Conservation (phyloP, 1,140 invertebrate genomes). For the Hyposmocoma kahamanoa region DNA sequence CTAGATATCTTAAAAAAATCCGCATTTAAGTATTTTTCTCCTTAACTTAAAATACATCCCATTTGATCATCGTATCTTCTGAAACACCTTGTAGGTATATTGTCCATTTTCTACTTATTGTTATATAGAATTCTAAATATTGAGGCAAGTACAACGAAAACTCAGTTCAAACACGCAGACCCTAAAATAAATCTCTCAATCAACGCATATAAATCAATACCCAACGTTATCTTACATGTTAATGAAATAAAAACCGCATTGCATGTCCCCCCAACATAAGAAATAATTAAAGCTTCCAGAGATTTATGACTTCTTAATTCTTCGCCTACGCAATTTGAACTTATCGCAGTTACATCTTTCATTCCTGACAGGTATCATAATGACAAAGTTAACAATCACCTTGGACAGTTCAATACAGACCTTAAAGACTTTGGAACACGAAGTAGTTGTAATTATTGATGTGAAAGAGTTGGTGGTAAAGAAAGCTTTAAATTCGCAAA, state of each 20-base stretch:
- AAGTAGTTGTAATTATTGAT: not conserved
- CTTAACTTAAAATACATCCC: too few relatives aligned
- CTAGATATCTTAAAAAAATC: too few relatives aligned
- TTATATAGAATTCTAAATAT: too few relatives aligned
- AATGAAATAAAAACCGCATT: conserved; percentile 51
- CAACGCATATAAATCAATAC: conserved; percentile 48
- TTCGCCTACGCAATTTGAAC: conserved; percentile 37
- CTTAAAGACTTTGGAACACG: not conserved
- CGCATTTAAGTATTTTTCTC: too few relatives aligned
- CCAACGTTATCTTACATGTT: conserved; percentile 33
- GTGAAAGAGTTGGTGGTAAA: not conserved
- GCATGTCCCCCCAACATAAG: conserved; percentile 18
- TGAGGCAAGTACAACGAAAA: too few relatives aligned
- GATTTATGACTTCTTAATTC: conserved; percentile 58
- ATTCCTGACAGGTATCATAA: not conserved
- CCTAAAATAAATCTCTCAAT: too few relatives aligned
- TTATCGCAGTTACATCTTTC: conserved; percentile 13
- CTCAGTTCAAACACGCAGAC: too few relatives aligned
- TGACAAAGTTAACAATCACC: not conserved
- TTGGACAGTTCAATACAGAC: not conserved
- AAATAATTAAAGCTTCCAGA: conserved; percentile 43
- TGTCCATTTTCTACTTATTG: too few relatives aligned
- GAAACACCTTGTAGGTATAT: too few relatives aligned
- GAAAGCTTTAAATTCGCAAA: too few relatives aligned
- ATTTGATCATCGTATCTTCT: too few relatives aligned